These are phyloP conservation scores for Tringa solitaria DNA, from an alignment of 2,113 vertebrate species.

Conservation along the genomic window DNA sequence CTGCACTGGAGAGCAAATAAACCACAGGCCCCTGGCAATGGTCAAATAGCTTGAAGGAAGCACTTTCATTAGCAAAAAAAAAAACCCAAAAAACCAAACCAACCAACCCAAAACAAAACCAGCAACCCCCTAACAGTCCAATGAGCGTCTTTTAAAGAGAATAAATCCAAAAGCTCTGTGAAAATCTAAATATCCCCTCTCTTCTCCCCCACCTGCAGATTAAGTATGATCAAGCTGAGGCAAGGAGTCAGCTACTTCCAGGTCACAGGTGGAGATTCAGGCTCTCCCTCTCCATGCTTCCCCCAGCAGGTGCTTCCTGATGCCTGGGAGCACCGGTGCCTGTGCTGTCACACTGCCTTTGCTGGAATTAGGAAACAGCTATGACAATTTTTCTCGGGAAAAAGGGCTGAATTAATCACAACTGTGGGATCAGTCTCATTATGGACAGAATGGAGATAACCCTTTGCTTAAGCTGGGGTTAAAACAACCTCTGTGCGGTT, in stretches of 20 bases:
- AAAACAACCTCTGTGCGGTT: neutral
- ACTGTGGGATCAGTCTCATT: neutral
- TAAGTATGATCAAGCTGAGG: neutral
- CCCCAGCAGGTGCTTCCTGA: rapidly evolving
- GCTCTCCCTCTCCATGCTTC: neutral
- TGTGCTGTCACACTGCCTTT: neutral
- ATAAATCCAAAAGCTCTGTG: neutral
- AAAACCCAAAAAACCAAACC: neutral
- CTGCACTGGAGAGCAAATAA: neutral
- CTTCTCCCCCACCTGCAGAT: neutral
- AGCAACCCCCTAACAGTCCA: neutral
- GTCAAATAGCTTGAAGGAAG: neutral
- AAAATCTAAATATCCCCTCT: neutral
- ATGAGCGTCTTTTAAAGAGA: neutral
- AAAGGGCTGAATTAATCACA: neutral
- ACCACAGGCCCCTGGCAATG: neutral
- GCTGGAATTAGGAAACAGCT: neutral
- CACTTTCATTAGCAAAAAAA: neutral
- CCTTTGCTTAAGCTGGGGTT: neutral
- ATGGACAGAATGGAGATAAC: neutral
- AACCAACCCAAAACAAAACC: neutral
- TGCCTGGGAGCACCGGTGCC: neutral
- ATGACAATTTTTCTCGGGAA: neutral
- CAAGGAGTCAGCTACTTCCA: neutral
- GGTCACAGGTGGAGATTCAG: neutral